Evolutionary conservation across 2,888 invertebrate species (phyloP), one percentile per base, ranked within the genome.

Genomic region (Limenitis camilla): DNA sequence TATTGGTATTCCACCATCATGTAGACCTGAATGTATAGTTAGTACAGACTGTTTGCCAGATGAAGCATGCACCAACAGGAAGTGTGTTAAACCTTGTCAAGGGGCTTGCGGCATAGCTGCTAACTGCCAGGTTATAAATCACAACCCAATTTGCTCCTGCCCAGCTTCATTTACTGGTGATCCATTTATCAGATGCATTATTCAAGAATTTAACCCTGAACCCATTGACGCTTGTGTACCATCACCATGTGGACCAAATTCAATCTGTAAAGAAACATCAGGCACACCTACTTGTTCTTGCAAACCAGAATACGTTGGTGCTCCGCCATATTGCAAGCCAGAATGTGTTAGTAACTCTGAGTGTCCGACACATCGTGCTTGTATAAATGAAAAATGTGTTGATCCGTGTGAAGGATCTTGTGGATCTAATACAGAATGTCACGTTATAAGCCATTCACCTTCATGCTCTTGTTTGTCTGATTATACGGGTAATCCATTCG

Each of bases 291-390:
- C 93, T 1, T 95, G 95, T 70, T 92, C 93, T 8, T 95, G 95
- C 66, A 79, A 91, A 30, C 82, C 88, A 46, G 90, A 90, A 58
- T 93, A 90, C 65, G 79, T 89, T 40, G 94, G 94, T 30, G 81
- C 90, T 29, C 94, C 94, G 36, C 94, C 94, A 3, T 91, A 92
- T 63, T 95, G 94, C 67, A 89, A 92, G 61, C 94, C 94, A 4
- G 95, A 95, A 81, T 96, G 95, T 74, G 89, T 92, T 40, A 91
- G 91, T 60, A 94, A 94, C 70, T 90, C 91, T 6, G 94, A 95
- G 75, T 95, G 94, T 71, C 73, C 90, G 9, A 89, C 88, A 60
- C 88, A 90, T 60, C 81, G 90, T 57, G 93, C 94, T 5, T 95
- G 95, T 72, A 90, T 92, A 40, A 93, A 92, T 74, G 90, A 92